Evolutionary conservation across 2,888 invertebrate genomes (phyloP).

Genomic region (Thereva unica): DNA sequence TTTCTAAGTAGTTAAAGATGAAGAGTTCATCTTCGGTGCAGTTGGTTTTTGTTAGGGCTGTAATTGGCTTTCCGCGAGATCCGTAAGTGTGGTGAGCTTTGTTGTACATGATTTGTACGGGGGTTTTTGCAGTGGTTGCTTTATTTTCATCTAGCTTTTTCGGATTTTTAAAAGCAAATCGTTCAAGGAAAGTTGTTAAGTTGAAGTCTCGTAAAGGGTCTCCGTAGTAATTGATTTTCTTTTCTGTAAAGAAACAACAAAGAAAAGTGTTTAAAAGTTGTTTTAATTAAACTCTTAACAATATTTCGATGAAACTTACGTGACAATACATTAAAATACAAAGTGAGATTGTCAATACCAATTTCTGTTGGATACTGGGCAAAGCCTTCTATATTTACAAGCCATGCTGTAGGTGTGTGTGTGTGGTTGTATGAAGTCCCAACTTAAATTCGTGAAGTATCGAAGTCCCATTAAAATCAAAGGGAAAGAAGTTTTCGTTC

Average conservation of each 20-base stretch:
- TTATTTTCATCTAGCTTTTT: slow-evolving; percentile 63
- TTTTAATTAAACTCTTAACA: slow-evolving; percentile 7
- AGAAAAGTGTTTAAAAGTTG: slow-evolving; percentile 6
- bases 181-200: slow-evolving; percentile 86
- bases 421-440: no score
- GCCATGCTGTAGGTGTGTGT: no score
- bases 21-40: slow-evolving; percentile 87
- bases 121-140: slow-evolving; percentile 56
- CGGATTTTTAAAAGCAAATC: slow-evolving; percentile 95
- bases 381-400: no score
- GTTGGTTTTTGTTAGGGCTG: slow-evolving; percentile 68
- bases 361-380: no score
- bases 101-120: slow-evolving; percentile 44
- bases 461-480: no score
- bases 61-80: slow-evolving; percentile 71
- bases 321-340: no score
- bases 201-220: slow-evolving; percentile 94
- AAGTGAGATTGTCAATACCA: no score
- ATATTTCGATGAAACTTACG: slow-evolving; percentile 1
- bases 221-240: slow-evolving; percentile 81
- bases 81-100: slow-evolving; percentile 74
- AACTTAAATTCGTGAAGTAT: no score
- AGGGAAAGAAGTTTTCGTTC: no score
- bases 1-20: slow-evolving; percentile 65
- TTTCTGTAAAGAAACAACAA: slow-evolving; percentile 59